These are phyloP conservation scores for Callaeas wilsoni DNA, from an alignment of 2,113 vertebrate genomes.

Conservation along the genomic window DNA sequence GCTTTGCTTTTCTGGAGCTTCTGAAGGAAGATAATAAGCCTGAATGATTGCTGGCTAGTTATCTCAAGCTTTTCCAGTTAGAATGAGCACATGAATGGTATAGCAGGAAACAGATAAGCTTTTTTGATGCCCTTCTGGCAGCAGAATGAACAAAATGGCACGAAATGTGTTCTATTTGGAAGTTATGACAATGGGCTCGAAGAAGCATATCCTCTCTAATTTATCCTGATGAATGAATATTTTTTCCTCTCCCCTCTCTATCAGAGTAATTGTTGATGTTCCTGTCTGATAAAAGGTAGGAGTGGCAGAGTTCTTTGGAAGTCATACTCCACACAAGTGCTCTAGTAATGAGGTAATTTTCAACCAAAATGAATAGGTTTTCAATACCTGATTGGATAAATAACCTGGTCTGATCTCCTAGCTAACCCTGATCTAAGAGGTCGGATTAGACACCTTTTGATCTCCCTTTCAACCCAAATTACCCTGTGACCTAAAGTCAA, in stretches of 20 bases:
- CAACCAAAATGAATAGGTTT: background rate
- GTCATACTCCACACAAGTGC: background rate
- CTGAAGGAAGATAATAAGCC: background rate
- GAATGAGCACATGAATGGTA: background rate
- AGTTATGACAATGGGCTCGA: background rate
- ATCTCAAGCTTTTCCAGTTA: background rate
- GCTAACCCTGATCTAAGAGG: background rate
- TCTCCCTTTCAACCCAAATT: background rate
- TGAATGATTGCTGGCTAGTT: background rate
- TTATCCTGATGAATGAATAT: background rate
- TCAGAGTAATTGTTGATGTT: background rate
- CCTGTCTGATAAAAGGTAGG: background rate
- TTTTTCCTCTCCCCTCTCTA: fast-evolving
- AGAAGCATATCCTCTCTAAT: background rate
- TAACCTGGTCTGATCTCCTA: background rate
- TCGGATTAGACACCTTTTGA: background rate
- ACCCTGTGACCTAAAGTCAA: background rate
- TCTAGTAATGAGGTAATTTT: background rate
- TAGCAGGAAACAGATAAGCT: background rate
- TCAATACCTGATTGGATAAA: background rate
- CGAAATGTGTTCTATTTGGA: background rate
- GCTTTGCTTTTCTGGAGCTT: background rate
- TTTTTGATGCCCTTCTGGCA: background rate
- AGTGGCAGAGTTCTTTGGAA: background rate
- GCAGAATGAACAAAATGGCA: background rate